Conservation (phyloP, 2,797 vertebrate genomes). For the Lateolabrax maculatus region DNA sequence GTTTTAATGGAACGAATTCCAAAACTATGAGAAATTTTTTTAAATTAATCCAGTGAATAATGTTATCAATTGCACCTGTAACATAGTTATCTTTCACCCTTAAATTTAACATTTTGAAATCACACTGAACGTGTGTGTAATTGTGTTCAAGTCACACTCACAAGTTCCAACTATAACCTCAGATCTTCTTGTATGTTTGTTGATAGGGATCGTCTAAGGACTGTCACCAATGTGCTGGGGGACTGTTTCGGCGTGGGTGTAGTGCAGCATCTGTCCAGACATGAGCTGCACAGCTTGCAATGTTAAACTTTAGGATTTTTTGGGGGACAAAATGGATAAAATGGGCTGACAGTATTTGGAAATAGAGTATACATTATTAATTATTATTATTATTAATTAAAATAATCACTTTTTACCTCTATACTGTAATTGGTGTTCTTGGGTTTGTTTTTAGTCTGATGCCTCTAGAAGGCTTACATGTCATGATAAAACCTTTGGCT, state of each 20-base stretch:
- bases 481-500: neutral
- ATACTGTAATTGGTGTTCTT: neutral
- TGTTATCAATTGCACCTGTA: neutral
- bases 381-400: no score
- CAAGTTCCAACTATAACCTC: neutral
- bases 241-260: conserved; percentile 78
- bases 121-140: neutral
- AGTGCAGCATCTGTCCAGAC: conserved; percentile 62
- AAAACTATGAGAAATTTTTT: neutral
- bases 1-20: neutral
- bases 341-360: neutral
- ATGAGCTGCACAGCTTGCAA: conserved; percentile 25
- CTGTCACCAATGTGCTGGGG: conserved; percentile 88
- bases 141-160: neutral
- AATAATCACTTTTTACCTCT: neutral
- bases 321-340: no score
- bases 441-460: neutral
- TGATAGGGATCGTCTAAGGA: conserved; percentile 86
- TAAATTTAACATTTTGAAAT: neutral
- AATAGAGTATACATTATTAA: neutral
- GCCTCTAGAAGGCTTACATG: no score
- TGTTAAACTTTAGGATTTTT: neutral
- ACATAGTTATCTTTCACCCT: neutral
- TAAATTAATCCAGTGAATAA: neutral
- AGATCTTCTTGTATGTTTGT: conserved; percentile 15